Evolutionary conservation across 2,888 invertebrate genomes (phyloP), one percentile per base, ranked within the genome.

Genomic region (Onchidella celtica): DNA sequence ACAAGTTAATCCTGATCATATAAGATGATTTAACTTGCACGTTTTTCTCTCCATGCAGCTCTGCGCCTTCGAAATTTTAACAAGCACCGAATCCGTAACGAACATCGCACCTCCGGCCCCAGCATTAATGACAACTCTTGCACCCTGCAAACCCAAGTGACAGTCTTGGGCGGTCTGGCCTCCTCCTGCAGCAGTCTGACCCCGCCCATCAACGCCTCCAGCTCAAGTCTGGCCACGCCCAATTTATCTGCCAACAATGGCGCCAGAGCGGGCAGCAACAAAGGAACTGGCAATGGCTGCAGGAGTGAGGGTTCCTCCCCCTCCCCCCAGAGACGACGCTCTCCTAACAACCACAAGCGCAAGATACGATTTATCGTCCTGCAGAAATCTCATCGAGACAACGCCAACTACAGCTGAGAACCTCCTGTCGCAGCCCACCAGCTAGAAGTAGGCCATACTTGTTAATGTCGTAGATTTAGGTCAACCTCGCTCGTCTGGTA

Each of bases 181-280:
- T 77, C 77, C 2, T 77, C 77, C 34, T 57, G 55, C 29, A 68
- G 69, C 68, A 77, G 77, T 27, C 38, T 77, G 57, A 65, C 65
- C 21, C 65, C 75, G 27, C 75, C 63, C 1, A 47, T 61, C 14
- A 38, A 65, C 24, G 59, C 36, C 59, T 74, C 74, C 74, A 65
- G 29, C 14, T 47, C 65, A 3, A 76, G 38, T 34, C 55, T 76
- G 21, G 65, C 65, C n/a, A 38, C 75, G 4, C 75, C 75, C 6
- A 61, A 17, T 24, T n/a, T 29, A 3, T 24, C 21, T 21, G 27
- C 38, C 3, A 61, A 36, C 59, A 61, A 59, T n/a, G 61, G 74
- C 21, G 61, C 59, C 34, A 61, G 74, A 3, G 27, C 61, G 1
- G 32, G 57, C 6, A n/a, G 57, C 27, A 55, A 34, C 11, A 21